Conservation (phyloP, 1,140 invertebrate genomes). For the Solenopsis fugax region DNA sequence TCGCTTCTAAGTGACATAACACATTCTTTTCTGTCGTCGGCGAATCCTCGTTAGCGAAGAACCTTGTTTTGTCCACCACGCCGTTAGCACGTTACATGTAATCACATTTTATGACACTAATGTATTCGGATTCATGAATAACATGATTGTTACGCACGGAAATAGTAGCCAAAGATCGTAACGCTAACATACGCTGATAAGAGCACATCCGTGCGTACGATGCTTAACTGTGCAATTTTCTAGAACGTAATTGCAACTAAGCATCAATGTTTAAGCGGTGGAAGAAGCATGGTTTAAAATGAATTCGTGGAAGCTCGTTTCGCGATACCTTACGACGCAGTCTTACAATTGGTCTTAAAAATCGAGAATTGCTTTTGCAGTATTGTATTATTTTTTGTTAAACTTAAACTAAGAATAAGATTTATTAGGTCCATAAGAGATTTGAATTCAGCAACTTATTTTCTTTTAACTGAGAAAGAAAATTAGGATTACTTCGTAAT, state of each 20-base stretch:
- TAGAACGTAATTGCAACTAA: neutral
- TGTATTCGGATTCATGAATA: neutral
- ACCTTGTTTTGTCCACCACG: neutral
- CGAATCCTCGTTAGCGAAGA: neutral
- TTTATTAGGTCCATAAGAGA: neutral
- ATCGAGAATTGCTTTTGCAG: too few relatives aligned
- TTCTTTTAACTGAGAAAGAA: too few relatives aligned
- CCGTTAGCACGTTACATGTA: neutral
- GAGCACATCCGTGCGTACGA: neutral
- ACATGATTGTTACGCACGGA: neutral
- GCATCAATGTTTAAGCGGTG: neutral
- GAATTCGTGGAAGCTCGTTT: neutral
- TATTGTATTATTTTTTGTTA: too few relatives aligned
- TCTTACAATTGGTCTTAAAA: too few relatives aligned
- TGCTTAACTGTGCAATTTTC: neutral
- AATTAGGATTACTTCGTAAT: neutral
- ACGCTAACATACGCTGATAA: neutral
- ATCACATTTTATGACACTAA: neutral
- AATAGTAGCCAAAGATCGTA: neutral
- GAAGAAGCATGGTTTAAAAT: neutral
- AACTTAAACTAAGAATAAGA: neutral
- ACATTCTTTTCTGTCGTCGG: neutral
- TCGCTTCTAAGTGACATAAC: neutral
- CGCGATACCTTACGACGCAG: too few relatives aligned
- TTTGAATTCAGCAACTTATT: neutral